Evolutionary conservation across 2,797 vertebrate genomes (phyloP), one percentile per base, ranked within the genome.

Genomic region (Sebastes ruberrimus): DNA sequence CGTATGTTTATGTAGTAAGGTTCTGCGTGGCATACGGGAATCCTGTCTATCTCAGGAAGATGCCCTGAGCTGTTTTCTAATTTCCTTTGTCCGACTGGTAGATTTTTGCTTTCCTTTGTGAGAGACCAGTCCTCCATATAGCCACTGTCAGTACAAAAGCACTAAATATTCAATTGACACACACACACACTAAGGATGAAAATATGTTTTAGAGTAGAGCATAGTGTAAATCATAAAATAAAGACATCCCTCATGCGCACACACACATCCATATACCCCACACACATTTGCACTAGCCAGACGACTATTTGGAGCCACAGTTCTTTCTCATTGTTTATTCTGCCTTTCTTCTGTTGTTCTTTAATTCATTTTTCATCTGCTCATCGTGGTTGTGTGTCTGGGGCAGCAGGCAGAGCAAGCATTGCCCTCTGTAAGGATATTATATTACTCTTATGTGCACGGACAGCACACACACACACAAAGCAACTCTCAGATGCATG

Each of bases 291-390:
- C 75, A 76, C 63, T 53, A 75, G 75, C 83, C 80, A 86, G 86
- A 89, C 23, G 71, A 89, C 84, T 85, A 90, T 84, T 89, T 89
- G 90, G 82, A 93, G 86, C 86, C 88, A 89, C 82, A 82, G 77
- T 83, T 84, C 88, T 83, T 84, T 88, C 92, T 93, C 87, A 92
- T 92, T 91, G 88, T 92, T 92, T 95, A 93, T 94, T 91, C 94
- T 92, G 83, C 83, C 85, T 87, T 86, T 93, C 88, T 91, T 95
- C 92, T 94, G 88, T 92, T 92, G 84, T 93, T 92, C 92, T 96
- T 95, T 95, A 95, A 95, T 96, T 96, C 90, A 95, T 96, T 96
- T 96, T 96, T 96, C 93, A 96, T 96, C 93, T 93, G 82, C 87
- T 90, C 91, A 92, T 95, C 75, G 72, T 82, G 78, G 82, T 71